Evolutionary conservation across 2,888 invertebrate genomes (phyloP).

Genomic region (Venustoraphidia nigricollis): DNA sequence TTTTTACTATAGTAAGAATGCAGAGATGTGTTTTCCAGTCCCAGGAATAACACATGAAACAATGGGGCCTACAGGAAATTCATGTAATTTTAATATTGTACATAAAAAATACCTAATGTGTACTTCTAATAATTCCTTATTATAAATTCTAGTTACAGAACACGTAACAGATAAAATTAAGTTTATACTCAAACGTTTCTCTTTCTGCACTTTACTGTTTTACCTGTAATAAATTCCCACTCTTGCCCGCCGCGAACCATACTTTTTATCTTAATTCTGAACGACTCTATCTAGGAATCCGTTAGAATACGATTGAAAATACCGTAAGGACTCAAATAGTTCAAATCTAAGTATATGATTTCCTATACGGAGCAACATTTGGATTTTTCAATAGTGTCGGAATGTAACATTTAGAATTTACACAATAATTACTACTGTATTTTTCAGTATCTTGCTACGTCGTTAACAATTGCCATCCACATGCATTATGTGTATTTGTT

Average conservation of each 20-base stretch:
- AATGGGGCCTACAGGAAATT: slow-evolving; percentile 27
- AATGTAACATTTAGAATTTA: slow-evolving; percentile 3
- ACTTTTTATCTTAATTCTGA: not conserved
- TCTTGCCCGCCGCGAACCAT: not conserved
- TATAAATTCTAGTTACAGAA: too few species aligned
- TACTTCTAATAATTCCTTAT: too few species aligned
- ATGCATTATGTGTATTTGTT: slow-evolving; percentile 60
- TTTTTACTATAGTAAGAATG: slow-evolving; percentile 22
- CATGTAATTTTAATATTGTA: slow-evolving; percentile 18
- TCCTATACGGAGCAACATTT: too few species aligned
- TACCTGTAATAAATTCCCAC: slow-evolving; percentile 12
- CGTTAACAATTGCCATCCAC: slow-evolving; percentile 62
- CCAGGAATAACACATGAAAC: slow-evolving; percentile 24
- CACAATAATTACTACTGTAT: slow-evolving; percentile 12
- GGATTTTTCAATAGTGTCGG: too few species aligned
- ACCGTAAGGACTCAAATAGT: not conserved
- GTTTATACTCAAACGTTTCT: too few species aligned
- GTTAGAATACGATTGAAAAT: not conserved
- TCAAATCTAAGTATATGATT: not conserved
- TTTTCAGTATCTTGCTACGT: slow-evolving; percentile 56
- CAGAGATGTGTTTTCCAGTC: slow-evolving; percentile 23
- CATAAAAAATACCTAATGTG: too few species aligned
- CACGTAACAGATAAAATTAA: too few species aligned
- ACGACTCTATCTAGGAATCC: not conserved
- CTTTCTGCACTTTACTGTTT: not conserved